phyloP scores from a whole-genome alignment of 2,113 vertebrate species.

The Peromyscus polionotus region DNA sequence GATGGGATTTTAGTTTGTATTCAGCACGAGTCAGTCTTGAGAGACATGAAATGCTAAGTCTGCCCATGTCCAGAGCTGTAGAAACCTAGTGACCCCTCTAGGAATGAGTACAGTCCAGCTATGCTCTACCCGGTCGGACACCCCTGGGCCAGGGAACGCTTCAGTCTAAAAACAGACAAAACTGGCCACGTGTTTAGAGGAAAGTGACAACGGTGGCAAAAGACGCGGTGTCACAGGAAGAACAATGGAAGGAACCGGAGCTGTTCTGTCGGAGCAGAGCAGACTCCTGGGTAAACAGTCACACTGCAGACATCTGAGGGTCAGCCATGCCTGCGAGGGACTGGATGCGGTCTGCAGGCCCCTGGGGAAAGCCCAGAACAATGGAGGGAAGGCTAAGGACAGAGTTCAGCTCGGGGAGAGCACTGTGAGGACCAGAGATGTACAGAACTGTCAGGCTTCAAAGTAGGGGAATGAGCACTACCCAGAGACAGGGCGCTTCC shows the following conservation, averaged over 20 bases:
- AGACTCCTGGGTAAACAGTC: slow-evolving; percentile 20
- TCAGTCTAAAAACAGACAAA: slow-evolving; percentile 25
- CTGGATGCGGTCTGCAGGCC: slow-evolving; percentile 24
- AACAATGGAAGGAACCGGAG: slow-evolving; percentile 79
- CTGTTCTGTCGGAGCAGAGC: slow-evolving; percentile 68
- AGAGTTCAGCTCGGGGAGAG: slow-evolving; percentile 36
- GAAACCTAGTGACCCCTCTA: slow-evolving; percentile 1
- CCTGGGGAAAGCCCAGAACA: slow-evolving; percentile 66
- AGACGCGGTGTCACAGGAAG: neutral
- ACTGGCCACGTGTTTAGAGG: neutral
- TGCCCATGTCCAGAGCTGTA: neutral
- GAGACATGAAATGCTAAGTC: neutral
- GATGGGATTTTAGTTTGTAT: slow-evolving; percentile 37
- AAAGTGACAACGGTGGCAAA: slow-evolving; percentile 64
- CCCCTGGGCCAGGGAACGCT: neutral
- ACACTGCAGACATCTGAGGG: slow-evolving; percentile 50
- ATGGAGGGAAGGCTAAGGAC: slow-evolving; percentile 69
- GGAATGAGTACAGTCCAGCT: neutral
- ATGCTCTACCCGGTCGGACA: neutral
- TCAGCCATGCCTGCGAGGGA: slow-evolving; percentile 7
- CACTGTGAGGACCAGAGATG: neutral
- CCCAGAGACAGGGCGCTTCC: neutral
- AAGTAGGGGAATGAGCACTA: neutral
- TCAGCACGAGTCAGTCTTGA: neutral
- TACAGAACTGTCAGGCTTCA: neutral